Base-by-base conservation (phyloP, 1,140 invertebrate genomes). In the Macrotrachela quadricornifera region DNA sequence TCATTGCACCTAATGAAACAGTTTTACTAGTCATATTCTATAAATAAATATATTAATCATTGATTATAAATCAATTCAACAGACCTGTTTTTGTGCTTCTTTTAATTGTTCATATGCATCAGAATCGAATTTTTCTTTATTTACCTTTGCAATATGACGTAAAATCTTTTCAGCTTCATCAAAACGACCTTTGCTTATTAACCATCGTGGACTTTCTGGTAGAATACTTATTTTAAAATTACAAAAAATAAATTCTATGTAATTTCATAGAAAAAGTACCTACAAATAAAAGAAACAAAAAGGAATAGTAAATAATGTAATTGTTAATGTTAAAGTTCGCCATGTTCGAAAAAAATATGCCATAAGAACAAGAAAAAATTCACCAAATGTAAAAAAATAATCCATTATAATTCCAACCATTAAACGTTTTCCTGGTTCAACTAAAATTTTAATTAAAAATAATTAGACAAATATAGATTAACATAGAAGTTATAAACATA, bases 151-250 rank as follows among this genome's bases (percentile, higher is more conserved):
- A 15, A 59, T 58, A 14, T 57, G 52, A 40, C 53, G 51, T 0
- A 64, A 16, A 16, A 64, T 63, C 37, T 48, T 42, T 21, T 60
- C 55, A 14, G 64, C 64, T 51, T 64, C 64, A 37, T 57, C 47
- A 46, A 56, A 53, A 39, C 63, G 51, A 11, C 56, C 55, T 49
- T 59, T 59, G 37, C 56, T 58, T 18, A 64, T 51, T 11, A 65
- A 51, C 64, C 64, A 65, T 21, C 64, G 56, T 11, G 64, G 63
- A 10, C 63, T 64, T 43, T 65, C 64, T 2, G 63, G 62, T 16
- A 65, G 38, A 37, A 63, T 36, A 51, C 62, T 64, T 53, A 12
- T 15, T 46, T 46, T 10, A 21, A 46, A 9, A 46, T 9, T 9
- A 21, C 12, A 45, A 51, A 43, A 6, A 18, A 10, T 44, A 18